Conservation (phyloP, 2,797 vertebrate genomes). For the Heteromormyrus szaboi region DNA sequence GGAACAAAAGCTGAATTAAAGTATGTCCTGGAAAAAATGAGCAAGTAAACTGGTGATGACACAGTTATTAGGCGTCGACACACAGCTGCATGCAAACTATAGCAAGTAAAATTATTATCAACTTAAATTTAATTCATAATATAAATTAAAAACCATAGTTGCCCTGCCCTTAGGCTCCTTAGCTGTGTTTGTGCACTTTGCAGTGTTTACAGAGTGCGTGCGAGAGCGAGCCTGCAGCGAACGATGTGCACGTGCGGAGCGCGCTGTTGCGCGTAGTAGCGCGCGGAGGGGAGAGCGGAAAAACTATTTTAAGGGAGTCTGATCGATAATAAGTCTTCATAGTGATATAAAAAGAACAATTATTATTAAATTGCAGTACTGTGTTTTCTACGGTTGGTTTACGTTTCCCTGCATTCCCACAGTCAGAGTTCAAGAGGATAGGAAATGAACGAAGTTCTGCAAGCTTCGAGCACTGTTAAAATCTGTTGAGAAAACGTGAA, state of each 20-base stretch:
- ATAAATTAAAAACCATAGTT: not conserved
- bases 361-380: not conserved
- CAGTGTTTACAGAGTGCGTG: not conserved
- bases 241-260: not conserved
- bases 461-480: not conserved
- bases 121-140: not conserved
- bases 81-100: not conserved
- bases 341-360: not conserved
- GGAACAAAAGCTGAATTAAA: constrained; percentile 49
- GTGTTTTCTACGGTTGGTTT: not conserved
- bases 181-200: not conserved
- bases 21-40: not conserved
- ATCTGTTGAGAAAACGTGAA: not conserved
- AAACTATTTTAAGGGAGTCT: not conserved
- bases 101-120: not conserved
- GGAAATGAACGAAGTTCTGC: not conserved
- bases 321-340: constrained; percentile 1
- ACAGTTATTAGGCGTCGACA: not conserved
- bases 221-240: not conserved
- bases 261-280: not conserved
- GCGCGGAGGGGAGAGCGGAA: not conserved
- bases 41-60: not conserved
- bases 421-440: not conserved
- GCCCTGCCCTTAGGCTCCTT: not conserved
- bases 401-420: not conserved